These are phyloP conservation scores for Sus cebifrons DNA, from an alignment of 2,797 vertebrate species.

Conservation along the genomic window DNA sequence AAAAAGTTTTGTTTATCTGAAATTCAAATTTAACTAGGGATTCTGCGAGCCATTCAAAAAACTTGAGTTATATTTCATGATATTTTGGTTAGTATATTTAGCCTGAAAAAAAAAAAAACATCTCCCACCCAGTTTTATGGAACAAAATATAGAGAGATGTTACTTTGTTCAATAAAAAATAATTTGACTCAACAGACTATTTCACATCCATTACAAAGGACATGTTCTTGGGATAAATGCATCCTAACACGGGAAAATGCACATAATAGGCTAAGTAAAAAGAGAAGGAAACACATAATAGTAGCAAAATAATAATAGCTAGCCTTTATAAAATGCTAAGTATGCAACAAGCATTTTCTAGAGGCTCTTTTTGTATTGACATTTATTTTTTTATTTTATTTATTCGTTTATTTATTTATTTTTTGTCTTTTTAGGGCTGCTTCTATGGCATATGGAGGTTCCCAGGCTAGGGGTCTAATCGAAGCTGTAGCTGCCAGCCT, in stretches of 20 bases:
- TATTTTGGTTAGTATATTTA: conserved; percentile 52
- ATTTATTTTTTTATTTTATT: no score
- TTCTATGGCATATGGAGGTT: no score
- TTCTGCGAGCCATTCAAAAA: neutral
- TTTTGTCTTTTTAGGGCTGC: no score
- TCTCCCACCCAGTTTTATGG: neutral
- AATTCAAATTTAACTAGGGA: conserved; percentile 1
- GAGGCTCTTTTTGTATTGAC: conserved; percentile 20
- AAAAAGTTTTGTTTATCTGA: neutral
- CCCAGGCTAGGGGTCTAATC: no score
- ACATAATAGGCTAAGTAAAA: neutral
- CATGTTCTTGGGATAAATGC: neutral
- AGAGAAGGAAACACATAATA: neutral
- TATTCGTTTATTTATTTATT: no score
- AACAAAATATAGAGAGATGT: neutral
- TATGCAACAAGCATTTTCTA: neutral
- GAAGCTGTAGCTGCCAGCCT: no score
- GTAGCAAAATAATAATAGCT: neutral
- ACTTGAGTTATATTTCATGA: neutral
- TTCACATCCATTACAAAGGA: neutral
- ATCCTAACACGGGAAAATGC: neutral
- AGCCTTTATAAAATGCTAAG: neutral
- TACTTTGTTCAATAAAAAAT: neutral
- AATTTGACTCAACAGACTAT: neutral
- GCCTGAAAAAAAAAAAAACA: neutral